Conservation (phyloP, 1,140 invertebrate species). For the Archivesica marissinica region DNA sequence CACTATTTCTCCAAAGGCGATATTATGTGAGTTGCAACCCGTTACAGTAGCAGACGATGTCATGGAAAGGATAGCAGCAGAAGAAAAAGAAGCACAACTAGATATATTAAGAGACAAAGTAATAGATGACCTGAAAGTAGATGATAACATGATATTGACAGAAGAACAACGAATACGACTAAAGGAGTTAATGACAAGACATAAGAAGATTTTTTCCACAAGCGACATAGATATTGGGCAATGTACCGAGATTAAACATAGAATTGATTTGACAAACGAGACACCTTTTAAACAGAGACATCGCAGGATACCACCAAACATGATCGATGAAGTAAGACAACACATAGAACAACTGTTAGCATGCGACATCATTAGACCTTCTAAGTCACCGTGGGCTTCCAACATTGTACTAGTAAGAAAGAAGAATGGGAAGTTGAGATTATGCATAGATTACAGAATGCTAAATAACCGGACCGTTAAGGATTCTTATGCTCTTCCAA, state of each 20-base stretch:
- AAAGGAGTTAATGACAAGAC: background rate
- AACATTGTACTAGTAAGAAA: constrained; percentile 8
- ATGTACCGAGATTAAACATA: background rate
- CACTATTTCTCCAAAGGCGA: too few relatives aligned
- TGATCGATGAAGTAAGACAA: constrained; percentile 2
- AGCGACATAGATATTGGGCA: background rate
- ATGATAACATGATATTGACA: too few relatives aligned
- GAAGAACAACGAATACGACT: too few relatives aligned
- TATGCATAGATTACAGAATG: constrained; percentile 10
- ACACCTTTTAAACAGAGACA: constrained; percentile 8
- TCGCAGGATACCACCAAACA: background rate
- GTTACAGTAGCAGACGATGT: too few relatives aligned
- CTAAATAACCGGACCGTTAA: constrained; percentile 9
- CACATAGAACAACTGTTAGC: constrained; percentile 3
- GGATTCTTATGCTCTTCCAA: constrained; percentile 10
- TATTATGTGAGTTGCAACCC: too few relatives aligned
- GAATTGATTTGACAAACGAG: background rate
- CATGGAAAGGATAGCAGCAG: too few relatives aligned
- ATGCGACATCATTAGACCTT: background rate
- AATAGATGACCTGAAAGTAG: too few relatives aligned
- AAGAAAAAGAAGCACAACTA: too few relatives aligned
- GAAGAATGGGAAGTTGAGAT: constrained; percentile 23
- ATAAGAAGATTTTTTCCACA: background rate
- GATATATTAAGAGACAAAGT: too few relatives aligned
- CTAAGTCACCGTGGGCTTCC: constrained; percentile 23